Base-by-base conservation (phyloP, 2,888 invertebrate species). In the Zonitis immaculata region DNA sequence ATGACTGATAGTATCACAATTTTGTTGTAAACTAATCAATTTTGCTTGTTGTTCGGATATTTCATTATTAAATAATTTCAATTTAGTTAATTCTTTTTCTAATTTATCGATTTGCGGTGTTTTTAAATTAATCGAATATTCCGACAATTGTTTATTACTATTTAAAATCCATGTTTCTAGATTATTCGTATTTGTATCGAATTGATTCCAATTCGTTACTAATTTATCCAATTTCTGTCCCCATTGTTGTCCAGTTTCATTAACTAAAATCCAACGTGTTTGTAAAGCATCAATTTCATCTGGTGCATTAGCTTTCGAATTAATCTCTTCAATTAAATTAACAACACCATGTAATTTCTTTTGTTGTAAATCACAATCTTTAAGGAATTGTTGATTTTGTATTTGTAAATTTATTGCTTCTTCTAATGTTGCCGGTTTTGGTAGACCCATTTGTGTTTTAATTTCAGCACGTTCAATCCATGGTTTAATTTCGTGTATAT, bases 391-490 rank as follows among this genome's bases (percentile, higher is more conserved):
- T 74, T 79, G 83, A 25, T 87, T 86, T 69, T 84, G 84, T 59
- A 84, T 80, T 71, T 89, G 85, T 71, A 91, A 80, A 64, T 87
- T 82, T 57, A 85, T 80, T n/a, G 93, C 93, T 78, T 96, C 94
- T 58, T 85, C 80, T 48, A 95, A 77, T 42, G 85, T 86, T 3
- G 83, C 77, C 14, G 94, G 93, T 73, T 91, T 92, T 5, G 87
- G 82, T 7, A 85, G 73, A 20, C 85, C 83, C 56, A 80, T 81
- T 14, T 85, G 82, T 22, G 91, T 81, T 76, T 87, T 88, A n/a
- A 86, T 76, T 77, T 95, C 95, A 14, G 91, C 89, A 70, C 89
- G 83, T 72, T 93, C 90, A 51, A 96, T 83, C 88, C 94, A 92
- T 0, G 94, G 93, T 71, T 89, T 88, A 47, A 95, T 83, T 73